Evolutionary conservation across 1,140 invertebrate species (phyloP).

Genomic region (Ericerus pela): DNA sequence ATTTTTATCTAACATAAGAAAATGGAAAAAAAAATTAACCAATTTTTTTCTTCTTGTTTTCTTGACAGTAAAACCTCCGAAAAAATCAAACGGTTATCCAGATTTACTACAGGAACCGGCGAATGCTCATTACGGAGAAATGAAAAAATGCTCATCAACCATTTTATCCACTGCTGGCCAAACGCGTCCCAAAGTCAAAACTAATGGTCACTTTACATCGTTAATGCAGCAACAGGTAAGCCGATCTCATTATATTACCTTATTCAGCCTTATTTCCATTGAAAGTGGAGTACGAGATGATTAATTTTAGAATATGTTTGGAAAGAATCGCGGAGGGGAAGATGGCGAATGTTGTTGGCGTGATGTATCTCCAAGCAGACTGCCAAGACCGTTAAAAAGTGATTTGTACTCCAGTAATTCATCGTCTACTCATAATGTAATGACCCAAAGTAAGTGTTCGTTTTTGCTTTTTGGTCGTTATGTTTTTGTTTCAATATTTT

Average conservation of each 20-base stretch:
- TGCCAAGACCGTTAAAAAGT: conserved; percentile 22
- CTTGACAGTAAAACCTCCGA: conserved; percentile 22
- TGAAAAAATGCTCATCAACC: conserved; percentile 9
- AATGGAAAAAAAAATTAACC: not conserved
- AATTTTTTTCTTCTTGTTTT: conserved; percentile 15
- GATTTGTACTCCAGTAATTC: conserved; percentile 16
- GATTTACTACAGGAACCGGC: conserved; percentile 28
- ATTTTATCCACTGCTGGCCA: conserved; percentile 10
- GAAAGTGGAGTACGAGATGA: not conserved
- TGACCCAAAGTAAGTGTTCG: conserved; percentile 36
- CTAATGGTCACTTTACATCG: conserved; percentile 45
- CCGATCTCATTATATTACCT: no score
- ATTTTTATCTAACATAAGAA: not conserved
- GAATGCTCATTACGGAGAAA: conserved; percentile 31
- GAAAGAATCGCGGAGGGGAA: not conserved
- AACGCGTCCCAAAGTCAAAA: conserved; percentile 39
- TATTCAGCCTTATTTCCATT: no score
- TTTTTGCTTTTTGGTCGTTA: not conserved
- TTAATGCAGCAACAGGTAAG: conserved; percentile 43
- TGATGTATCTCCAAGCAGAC: conserved; percentile 17
- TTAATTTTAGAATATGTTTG: not conserved
- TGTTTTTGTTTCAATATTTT: not conserved
- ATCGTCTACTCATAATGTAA: conserved; percentile 26
- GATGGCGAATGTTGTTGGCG: conserved; percentile 8
- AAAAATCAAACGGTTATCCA: conserved; percentile 21